Evolutionary conservation across 1,140 invertebrate species (phyloP).

Genomic region (Stenopsyche tienmushanensis): DNA sequence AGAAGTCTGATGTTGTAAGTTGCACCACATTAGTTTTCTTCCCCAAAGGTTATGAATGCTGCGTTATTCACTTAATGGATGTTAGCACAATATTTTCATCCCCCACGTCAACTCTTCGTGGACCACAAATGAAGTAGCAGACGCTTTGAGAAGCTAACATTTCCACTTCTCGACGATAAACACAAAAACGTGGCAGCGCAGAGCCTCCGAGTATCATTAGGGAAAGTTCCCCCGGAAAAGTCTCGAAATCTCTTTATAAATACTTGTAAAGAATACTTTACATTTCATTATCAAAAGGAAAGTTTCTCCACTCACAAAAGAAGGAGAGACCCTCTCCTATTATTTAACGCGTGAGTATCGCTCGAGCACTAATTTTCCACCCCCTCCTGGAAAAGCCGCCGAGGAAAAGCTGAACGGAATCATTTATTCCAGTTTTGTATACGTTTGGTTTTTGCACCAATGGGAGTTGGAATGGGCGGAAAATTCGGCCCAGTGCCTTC

Average conservation of each 20-base stretch:
- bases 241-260: constrained; percentile 34
- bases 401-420: constrained; percentile 3
- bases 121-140: constrained; percentile 9
- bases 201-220: not conserved
- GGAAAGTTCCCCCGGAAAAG: constrained; percentile 18
- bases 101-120: not conserved
- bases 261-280: constrained; percentile 31
- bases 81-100: not conserved
- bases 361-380: constrained; percentile 7
- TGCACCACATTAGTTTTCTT: too few species aligned
- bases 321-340: not conserved
- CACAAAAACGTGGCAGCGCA: not conserved
- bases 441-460: not conserved
- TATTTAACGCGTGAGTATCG: constrained; percentile 10
- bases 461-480: not conserved
- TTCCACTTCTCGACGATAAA: constrained; percentile 4
- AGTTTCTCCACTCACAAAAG: constrained; percentile 30
- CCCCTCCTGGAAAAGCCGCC: too few species aligned
- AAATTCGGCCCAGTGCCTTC: not conserved
- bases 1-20: too few species aligned
- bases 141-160: not conserved
- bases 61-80: too few species aligned
- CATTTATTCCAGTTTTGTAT: constrained; percentile 6
- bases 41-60: too few species aligned
- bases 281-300: constrained; percentile 37